phyloP scores from a whole-genome alignment of 2,797 vertebrate species.

The Protonibea diacanthus region DNA sequence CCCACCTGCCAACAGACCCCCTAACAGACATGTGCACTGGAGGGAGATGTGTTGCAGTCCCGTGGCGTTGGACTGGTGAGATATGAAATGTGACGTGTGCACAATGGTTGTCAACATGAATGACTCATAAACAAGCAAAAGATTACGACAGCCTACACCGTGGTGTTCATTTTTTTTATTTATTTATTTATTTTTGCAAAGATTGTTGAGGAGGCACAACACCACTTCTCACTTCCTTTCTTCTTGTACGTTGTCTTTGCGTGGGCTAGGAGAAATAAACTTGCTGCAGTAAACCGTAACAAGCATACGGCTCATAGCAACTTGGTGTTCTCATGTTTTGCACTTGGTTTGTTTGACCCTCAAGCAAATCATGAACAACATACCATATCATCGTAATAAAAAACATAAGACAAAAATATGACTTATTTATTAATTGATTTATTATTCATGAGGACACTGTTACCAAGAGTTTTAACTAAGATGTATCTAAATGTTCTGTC shows the following conservation, averaged over 20 bases:
- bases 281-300: conserved; percentile 31
- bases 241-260: neutral
- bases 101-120: conserved; percentile 79
- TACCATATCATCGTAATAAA: conserved; percentile 16
- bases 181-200: conserved; percentile 15
- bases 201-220: conserved; percentile 47
- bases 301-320: conserved; percentile 40
- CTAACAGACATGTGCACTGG: conserved; percentile 66
- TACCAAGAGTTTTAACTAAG: conserved; percentile 7
- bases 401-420: conserved; percentile 28
- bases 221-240: conserved; percentile 55
- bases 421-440: conserved; percentile 53
- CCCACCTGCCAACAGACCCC: conserved; percentile 72
- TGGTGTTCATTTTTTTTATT: conserved; percentile 55
- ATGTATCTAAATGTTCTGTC: conserved; percentile 14
- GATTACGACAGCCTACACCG: conserved; percentile 57
- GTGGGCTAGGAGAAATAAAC: conserved; percentile 44
- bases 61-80: conserved; percentile 61
- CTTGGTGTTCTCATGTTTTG: conserved; percentile 41
- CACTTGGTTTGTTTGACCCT: conserved; percentile 60
- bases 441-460: conserved; percentile 49
- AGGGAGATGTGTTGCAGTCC: conserved; percentile 70
- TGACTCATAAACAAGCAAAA: conserved; percentile 77
- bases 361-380: conserved; percentile 50
- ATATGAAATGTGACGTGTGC: conserved; percentile 81